Base-by-base conservation (phyloP, 2,113 vertebrate genomes). In the Montifringilla adamsi region DNA sequence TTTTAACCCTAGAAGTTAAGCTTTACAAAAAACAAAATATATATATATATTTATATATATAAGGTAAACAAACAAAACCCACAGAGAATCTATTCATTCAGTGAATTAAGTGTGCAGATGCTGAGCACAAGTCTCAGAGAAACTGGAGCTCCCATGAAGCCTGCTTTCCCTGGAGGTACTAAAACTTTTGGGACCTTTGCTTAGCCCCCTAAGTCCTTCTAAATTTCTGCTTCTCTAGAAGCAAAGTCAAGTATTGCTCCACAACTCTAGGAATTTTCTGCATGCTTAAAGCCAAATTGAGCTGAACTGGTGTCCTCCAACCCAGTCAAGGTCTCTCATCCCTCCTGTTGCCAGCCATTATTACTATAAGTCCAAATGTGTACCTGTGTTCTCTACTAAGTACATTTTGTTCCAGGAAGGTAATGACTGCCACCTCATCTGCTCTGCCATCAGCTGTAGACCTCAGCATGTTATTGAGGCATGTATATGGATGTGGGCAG, bases 401-500 rank as follows among this genome's bases (percentile, higher is more conserved):
- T 46, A n/a, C 5, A 10, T 76, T 84, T 47, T 84, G 14, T 53
- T 77, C 47, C 58, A 41, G 35, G 11, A 79, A 76, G 59, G 22
- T 0, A 23, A 72, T 59, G 69, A 33, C 21, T 52, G 44, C 13
- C 44, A 8, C 37, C 6, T 70, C 18, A 9, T 41, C 43, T 87
- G 28, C 55, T 73, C 59, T 72, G 35, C 44, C 4, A 17, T 27
- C 8, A 67, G 2, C 13, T 77, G 46, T 17, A 66, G 31, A 20
- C 6, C 67, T 13, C 47, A 58, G 13, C 11, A 20, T 6, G 13
- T 1, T 64, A 3, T 72, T 60, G 31, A 37, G 72, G 23, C 9
- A 26, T 9, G 4, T 16, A 2, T 46, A 4, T n/a, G 44, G n/a
- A 21, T 0, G 0, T 22, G 44, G 8, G 19, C 52, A 76, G 15